These are phyloP conservation scores for Ophiodon elongatus DNA, from an alignment of 2,113 vertebrate species.

Conservation along the genomic window DNA sequence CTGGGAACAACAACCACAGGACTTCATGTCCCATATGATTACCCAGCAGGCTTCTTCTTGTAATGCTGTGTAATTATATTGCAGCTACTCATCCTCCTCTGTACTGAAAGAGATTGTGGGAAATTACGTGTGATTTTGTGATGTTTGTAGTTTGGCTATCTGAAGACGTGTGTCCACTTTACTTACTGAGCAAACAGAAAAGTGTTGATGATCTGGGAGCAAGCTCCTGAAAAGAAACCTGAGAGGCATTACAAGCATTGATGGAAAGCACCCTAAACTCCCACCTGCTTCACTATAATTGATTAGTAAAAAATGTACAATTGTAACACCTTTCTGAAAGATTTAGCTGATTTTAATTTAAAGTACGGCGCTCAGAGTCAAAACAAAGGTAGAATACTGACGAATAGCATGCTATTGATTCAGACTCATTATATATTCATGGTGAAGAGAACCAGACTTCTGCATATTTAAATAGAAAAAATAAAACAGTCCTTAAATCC, in stretches of 20 bases:
- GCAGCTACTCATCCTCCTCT: neutral
- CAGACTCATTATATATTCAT: neutral
- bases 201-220: neutral
- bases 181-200: neutral
- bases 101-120: neutral
- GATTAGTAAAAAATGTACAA: too few species aligned
- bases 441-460: neutral
- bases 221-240: neutral
- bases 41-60: neutral
- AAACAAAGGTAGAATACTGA: neutral
- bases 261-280: neutral
- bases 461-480: constrained; percentile 12
- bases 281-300: neutral
- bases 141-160: too few species aligned
- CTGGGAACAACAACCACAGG: too few species aligned
- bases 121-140: neutral
- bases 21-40: neutral
- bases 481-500: neutral
- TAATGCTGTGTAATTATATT: neutral
- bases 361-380: too few species aligned
- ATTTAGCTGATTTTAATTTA: neutral
- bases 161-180: neutral
- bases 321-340: neutral
- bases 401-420: neutral
- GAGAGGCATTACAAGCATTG: neutral